Conservation (phyloP, 2,113 vertebrate species). For the Sminthopsis crassicaudata region DNA sequence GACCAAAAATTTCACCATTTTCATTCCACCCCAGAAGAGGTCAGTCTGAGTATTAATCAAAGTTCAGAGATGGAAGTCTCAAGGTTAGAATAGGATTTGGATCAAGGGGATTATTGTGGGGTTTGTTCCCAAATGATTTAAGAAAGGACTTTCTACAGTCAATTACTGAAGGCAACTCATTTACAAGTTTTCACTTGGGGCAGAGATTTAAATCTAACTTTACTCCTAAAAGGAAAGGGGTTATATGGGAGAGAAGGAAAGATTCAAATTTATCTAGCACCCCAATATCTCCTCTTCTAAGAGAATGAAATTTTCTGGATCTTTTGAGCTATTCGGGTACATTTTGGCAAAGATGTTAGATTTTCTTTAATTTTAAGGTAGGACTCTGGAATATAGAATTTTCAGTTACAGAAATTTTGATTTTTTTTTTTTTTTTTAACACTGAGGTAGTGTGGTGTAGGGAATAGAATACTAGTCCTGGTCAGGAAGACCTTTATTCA, state of each 20-base stretch:
- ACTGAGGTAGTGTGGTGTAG: background rate
- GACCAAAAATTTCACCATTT: background rate
- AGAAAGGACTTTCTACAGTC: background rate
- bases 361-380: background rate
- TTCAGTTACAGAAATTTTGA: background rate
- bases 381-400: background rate
- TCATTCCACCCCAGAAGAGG: background rate
- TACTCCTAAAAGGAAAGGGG: background rate
- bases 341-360: background rate
- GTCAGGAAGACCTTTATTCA: background rate
- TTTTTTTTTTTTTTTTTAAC: background rate
- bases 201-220: background rate
- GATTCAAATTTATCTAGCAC: background rate
- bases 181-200: background rate
- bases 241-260: background rate
- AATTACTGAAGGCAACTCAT: background rate
- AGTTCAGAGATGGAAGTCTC: background rate
- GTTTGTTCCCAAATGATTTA: background rate
- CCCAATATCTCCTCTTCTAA: background rate
- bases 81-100: background rate
- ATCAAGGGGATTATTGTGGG: background rate
- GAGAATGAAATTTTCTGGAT: background rate
- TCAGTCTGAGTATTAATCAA: background rate
- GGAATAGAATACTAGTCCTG: background rate
- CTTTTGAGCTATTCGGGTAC: background rate